phyloP scores from a whole-genome alignment of 2,113 vertebrate genomes.

The Phalacrocorax brasilianus region DNA sequence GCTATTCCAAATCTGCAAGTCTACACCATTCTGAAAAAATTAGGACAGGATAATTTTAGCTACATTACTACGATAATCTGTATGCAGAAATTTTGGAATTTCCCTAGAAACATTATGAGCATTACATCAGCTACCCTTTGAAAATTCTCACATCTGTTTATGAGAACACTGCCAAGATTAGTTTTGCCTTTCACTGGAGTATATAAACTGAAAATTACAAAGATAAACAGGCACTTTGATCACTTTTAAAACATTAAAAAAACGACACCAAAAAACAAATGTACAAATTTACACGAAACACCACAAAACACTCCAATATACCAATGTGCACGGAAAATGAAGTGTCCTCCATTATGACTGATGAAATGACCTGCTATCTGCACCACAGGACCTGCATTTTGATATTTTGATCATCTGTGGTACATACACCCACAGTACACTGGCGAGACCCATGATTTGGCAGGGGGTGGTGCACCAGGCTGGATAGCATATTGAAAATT shows the following conservation, averaged over 20 bases:
- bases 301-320: not conserved
- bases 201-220: not conserved
- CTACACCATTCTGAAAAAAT: not conserved
- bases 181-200: not conserved
- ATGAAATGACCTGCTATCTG: not conserved
- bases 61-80: not conserved
- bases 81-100: not conserved
- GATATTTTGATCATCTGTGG: not conserved
- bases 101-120: not conserved
- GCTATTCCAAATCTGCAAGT: not conserved
- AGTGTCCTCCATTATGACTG: not conserved
- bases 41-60: not conserved
- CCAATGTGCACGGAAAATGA: not conserved
- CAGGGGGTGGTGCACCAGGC: not conserved
- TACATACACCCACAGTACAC: not conserved
- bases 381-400: not conserved
- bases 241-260: not conserved
- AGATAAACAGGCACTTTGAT: not conserved
- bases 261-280: not conserved
- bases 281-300: not conserved
- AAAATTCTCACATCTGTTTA: not conserved
- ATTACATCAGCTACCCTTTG: not conserved
- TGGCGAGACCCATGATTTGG: accelerated
- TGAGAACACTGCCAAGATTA: not conserved
- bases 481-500: not conserved